Percentiles rank a stretch among this genome's conserved stretches.
These are phyloP conservation scores for Trachops cirrhosus DNA, from an alignment of 2,797 vertebrate genomes.

Conservation along the genomic window DNA sequence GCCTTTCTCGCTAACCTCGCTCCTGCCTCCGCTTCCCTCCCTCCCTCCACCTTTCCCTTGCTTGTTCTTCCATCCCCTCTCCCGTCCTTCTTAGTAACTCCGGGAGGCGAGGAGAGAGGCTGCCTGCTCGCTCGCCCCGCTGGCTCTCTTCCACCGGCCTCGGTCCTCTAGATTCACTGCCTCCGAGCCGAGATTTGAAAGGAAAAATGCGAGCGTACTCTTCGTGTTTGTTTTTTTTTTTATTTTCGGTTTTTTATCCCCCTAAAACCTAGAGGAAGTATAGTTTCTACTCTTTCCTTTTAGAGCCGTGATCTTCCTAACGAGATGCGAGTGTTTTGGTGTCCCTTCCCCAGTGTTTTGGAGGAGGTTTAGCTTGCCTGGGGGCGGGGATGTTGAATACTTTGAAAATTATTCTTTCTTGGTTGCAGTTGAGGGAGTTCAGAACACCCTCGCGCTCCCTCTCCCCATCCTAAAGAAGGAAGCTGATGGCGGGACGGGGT, in stretches of 20 bases:
- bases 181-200: conserved; percentile 69
- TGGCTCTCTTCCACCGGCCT: conserved; percentile 67
- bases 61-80: not conserved
- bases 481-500: conserved; percentile 57
- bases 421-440: conserved; percentile 57
- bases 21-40: conserved; percentile 6
- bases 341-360: conserved; percentile 46
- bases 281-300: conserved; percentile 57
- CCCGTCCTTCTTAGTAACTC: conserved; percentile 40
- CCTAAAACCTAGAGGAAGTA: conserved; percentile 56
- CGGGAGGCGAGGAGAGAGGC: conserved; percentile 34
- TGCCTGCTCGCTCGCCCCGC: conserved; percentile 43
- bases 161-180: conserved; percentile 41
- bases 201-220: conserved; percentile 67
- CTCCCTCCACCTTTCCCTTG: not conserved
- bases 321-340: conserved; percentile 43
- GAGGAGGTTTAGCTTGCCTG: conserved; percentile 53
- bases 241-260: not conserved
- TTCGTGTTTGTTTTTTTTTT: not conserved
- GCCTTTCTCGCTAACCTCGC: conserved; percentile 38
- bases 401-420: conserved; percentile 69
- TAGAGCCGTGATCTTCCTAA: conserved; percentile 56
- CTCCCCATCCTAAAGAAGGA: not conserved
- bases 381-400: conserved; percentile 61
- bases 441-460: conserved; percentile 18